Conservation (phyloP, 2,797 vertebrate genomes). For the Rhynchonycteris naso region DNA sequence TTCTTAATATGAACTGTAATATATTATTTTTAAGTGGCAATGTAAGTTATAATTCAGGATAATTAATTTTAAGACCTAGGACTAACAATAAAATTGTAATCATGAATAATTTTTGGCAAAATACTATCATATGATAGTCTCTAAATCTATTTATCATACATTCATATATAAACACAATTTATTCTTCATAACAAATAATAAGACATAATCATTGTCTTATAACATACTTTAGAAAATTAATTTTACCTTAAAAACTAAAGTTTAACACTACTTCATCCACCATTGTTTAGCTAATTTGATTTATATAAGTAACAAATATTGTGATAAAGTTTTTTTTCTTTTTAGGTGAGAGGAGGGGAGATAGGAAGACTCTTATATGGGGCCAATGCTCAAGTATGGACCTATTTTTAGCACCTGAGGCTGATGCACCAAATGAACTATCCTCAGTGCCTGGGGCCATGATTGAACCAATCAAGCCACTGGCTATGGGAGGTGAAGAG, state of each 20-base stretch:
- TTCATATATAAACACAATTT: not conserved
- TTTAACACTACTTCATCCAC: not conserved
- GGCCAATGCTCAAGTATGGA: too few species aligned
- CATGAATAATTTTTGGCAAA: conserved; percentile 22
- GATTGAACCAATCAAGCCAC: too few species aligned
- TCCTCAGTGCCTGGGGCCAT: too few species aligned
- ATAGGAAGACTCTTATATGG: too few species aligned
- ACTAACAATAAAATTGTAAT: conserved; percentile 26
- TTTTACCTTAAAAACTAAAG: conserved; percentile 33
- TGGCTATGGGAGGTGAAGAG: too few species aligned
- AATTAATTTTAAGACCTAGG: conserved; percentile 5
- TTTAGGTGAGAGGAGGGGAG: too few species aligned
- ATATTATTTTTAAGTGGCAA: conserved; percentile 8
- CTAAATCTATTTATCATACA: not conserved
- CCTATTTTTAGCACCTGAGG: too few species aligned
- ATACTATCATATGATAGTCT: not conserved
- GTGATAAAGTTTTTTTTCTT: conserved; percentile 13
- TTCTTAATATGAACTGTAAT: not conserved
- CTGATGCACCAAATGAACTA: too few species aligned
- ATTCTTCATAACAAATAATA: not conserved
- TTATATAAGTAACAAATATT: conserved; percentile 13
- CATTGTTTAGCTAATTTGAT: not conserved
- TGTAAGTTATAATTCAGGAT: not conserved
- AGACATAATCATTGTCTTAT: not conserved
- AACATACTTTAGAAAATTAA: conserved; percentile 2